phyloP scores from a whole-genome alignment of 1,140 invertebrate species.

The Centruroides sculpturatus region DNA sequence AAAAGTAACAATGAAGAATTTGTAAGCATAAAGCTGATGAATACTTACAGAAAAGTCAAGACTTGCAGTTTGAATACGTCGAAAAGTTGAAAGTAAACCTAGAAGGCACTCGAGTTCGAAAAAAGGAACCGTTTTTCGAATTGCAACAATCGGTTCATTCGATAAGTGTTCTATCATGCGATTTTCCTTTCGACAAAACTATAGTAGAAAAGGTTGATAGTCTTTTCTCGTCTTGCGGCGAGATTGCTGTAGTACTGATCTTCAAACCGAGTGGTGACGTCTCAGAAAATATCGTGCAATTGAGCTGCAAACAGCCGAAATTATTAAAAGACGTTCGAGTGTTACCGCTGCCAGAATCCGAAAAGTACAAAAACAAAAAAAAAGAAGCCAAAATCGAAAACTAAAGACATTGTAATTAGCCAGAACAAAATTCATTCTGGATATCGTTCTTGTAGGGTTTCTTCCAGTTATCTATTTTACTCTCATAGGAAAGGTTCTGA shows the following conservation, averaged over 20 bases:
- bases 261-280: constrained; percentile 34
- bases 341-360: too few species aligned
- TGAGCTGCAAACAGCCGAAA: constrained; percentile 31
- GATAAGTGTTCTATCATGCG: constrained; percentile 38
- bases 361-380: too few species aligned
- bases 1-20: constrained; percentile 86
- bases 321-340: constrained; percentile 26
- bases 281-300: constrained; percentile 8
- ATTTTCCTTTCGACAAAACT: constrained; percentile 9
- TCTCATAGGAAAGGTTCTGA: too few species aligned
- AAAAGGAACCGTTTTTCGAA: constrained; percentile 65
- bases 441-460: too few species aligned
- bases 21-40: constrained; percentile 67
- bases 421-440: too few species aligned
- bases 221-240: constrained; percentile 16
- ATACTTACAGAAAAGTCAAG: constrained; percentile 50
- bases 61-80: constrained; percentile 57
- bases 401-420: too few species aligned
- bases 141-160: constrained; percentile 77
- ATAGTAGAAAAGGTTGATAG: constrained; percentile 10
- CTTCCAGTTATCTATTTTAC: too few species aligned
- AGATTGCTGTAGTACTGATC: constrained; percentile 14
- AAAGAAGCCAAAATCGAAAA: too few species aligned
- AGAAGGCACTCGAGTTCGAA: constrained; percentile 70
- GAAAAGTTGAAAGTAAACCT: constrained; percentile 77